Base-by-base conservation (phyloP, 2,113 vertebrate species). In the Oreochromis tanganicae region DNA sequence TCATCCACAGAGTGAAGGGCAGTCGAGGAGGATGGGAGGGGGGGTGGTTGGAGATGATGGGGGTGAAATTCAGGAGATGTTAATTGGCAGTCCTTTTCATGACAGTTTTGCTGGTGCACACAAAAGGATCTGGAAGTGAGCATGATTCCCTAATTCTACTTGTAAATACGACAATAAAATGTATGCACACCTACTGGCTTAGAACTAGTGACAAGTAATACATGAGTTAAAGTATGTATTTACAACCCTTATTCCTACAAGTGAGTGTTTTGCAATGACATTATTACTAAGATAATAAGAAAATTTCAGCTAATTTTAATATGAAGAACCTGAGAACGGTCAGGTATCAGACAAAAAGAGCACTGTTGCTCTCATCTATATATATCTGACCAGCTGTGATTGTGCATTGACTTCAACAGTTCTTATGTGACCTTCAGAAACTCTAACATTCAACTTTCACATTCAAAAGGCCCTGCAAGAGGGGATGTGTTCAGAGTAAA, bases 1-100 rank as follows among this genome's bases (percentile, higher is more conserved):
- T 82, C 68, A 9, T 36, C 87, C 82, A 82, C 71, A 1, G 9
- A 82, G 43, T 83, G 63, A 92, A 87, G 84, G 85, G 80, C 68
- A 87, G 85, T 86, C 55, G 59, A 14, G 54, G 52, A 32, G 61
- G 9, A 13, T 14, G 54, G 71, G 2, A 24, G 82, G 4, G 2
- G 16, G 66, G 75, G 78, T 32, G 73, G 43, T 12, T 73, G 88
- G 50, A 75, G 54, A 43, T 59, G 41, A 54, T 78, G 27, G 50
- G 27, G 43, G 41, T 80, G 61, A 80, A 79, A 83, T 57, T 84
- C 9, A 80, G 78, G 81, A 81, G 48, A 85, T 91, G 57, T 84
- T 92, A 95, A 95, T 90, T 94, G 90, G 71, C 87, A 93, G 91
- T 89, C 89, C 91, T 92, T 90, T 91, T 93, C 93, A 95, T 95